Conservation (phyloP, 1,140 invertebrate genomes). For the Drosophila tropicalis region DNA sequence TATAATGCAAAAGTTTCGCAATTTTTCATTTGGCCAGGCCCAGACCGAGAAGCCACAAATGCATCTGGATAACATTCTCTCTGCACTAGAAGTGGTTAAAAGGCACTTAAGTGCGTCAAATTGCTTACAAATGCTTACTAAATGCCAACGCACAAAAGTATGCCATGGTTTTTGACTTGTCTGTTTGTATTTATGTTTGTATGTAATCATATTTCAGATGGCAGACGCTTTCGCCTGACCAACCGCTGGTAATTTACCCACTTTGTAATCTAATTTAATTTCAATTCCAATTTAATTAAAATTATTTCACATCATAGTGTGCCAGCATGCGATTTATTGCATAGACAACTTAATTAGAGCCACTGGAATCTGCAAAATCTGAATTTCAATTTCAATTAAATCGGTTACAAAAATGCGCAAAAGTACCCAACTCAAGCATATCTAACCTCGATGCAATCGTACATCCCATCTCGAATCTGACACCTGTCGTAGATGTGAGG, state of each 20-base stretch:
- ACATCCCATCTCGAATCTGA: slow-evolving; percentile 44
- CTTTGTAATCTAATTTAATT: slow-evolving; percentile 43
- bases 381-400: slow-evolving; percentile 73
- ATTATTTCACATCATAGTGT: slow-evolving; percentile 35
- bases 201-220: slow-evolving; percentile 21
- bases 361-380: slow-evolving; percentile 36
- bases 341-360: slow-evolving; percentile 70
- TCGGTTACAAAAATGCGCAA: slow-evolving; percentile 34
- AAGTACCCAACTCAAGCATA: slow-evolving; percentile 62
- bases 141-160: slow-evolving; percentile 45
- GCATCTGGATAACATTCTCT: slow-evolving; percentile 7
- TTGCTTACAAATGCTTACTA: slow-evolving; percentile 70
- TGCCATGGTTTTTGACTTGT: slow-evolving; percentile 23
- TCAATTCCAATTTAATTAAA: slow-evolving; percentile 56
- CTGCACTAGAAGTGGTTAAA: not conserved
- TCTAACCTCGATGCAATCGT: slow-evolving; percentile 27
- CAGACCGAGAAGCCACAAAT: slow-evolving; percentile 19
- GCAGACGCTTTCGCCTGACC: not conserved
- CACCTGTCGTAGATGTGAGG: slow-evolving; percentile 53
- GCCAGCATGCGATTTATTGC: slow-evolving; percentile 37
- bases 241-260: not conserved
- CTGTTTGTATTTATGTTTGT: not conserved
- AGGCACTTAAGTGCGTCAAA: slow-evolving; percentile 53
- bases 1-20: slow-evolving; percentile 40
- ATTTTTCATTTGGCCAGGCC: slow-evolving; percentile 17